Evolutionary conservation across 2,113 vertebrate species (phyloP).

Genomic region (Larimichthys crocea): DNA sequence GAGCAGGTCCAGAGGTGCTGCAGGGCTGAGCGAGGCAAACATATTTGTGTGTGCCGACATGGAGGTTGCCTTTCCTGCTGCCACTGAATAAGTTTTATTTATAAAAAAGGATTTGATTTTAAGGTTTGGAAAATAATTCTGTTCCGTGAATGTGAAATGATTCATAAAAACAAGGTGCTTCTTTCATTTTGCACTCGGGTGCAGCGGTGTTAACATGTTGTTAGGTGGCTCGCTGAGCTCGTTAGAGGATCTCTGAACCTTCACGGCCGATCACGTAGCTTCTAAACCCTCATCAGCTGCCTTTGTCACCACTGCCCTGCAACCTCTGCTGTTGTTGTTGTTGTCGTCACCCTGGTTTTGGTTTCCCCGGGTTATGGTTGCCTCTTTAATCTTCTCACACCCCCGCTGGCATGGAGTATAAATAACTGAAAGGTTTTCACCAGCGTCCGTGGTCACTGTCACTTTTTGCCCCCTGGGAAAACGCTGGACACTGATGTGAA

Average conservation of each 20-base stretch:
- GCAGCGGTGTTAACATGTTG: too few relatives aligned
- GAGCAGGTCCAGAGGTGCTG: constrained; percentile 54
- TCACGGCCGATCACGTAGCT: constrained; percentile 11
- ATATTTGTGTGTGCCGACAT: constrained; percentile 50
- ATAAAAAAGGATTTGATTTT: background rate
- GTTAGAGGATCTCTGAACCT: constrained; percentile 16
- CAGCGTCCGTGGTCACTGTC: background rate
- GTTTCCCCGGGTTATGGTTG: constrained; percentile 1
- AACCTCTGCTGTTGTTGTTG: background rate
- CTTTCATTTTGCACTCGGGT: background rate
- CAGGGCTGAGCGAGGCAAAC: constrained; percentile 37
- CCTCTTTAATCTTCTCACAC: constrained; percentile 31
- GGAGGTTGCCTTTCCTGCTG: constrained; percentile 50
- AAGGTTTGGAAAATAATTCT: background rate
- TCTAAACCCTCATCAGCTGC: background rate
- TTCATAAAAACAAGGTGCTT: background rate
- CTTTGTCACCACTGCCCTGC: background rate
- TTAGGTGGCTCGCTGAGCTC: background rate
- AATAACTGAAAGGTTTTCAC: background rate
- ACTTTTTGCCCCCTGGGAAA: background rate
- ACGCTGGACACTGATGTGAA: background rate
- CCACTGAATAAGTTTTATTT: constrained; percentile 18
- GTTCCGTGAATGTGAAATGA: background rate
- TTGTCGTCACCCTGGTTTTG: background rate
- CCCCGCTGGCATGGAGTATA: background rate